These are phyloP conservation scores for Sinotaia quadrata DNA, from an alignment of 2,888 invertebrate genomes.

Conservation along the genomic window DNA sequence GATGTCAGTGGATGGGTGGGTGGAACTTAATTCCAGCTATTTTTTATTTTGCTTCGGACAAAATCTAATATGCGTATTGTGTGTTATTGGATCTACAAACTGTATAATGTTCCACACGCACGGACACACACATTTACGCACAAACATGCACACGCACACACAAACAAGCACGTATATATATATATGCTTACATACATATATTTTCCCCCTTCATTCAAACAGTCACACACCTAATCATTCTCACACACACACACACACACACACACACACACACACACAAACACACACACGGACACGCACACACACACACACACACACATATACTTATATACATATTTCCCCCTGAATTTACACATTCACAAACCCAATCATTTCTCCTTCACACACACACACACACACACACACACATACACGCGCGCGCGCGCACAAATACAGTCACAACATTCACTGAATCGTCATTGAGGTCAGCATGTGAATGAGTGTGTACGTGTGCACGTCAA, in stretches of 20 bases:
- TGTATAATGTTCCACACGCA: not conserved
- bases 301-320: conserved; percentile 12
- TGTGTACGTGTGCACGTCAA: too few species aligned
- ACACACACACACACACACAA: conserved; percentile 17
- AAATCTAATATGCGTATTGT: too few species aligned
- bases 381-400: conserved; percentile 15
- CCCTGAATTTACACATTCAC: too few species aligned
- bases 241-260: not conserved
- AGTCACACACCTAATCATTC: not conserved
- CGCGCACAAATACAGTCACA: not conserved
- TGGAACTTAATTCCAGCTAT: too few species aligned
- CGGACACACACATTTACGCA: conserved; percentile 3
- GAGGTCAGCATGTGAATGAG: too few species aligned
- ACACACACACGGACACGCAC: conserved; percentile 8
- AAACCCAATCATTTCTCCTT: too few species aligned
- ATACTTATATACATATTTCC: too few species aligned
- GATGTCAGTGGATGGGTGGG: too few species aligned
- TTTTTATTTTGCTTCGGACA: too few species aligned
- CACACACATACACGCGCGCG: not conserved
- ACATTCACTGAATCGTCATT: too few species aligned
- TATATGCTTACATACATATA: not conserved
- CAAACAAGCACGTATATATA: not conserved
- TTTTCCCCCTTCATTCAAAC: not conserved
- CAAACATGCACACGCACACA: conserved; percentile 9
- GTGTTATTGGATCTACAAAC: too few species aligned